Conservation (phyloP, 1,140 invertebrate species). For the Prorops nasuta region DNA sequence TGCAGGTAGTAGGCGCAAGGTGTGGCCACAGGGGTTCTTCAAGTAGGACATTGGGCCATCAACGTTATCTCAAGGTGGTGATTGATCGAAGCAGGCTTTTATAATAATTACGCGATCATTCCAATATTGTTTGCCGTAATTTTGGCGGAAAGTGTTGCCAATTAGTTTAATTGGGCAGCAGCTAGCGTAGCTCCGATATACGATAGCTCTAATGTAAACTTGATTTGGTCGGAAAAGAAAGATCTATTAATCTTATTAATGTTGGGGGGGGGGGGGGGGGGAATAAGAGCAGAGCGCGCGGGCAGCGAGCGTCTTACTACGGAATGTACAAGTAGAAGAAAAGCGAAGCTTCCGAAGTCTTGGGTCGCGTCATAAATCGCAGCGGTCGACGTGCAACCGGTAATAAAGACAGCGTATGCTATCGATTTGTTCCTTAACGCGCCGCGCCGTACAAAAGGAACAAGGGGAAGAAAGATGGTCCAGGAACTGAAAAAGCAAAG, state of each 20-base stretch:
- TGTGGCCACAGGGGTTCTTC: constrained; percentile 22
- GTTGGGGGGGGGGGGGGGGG: too few relatives aligned
- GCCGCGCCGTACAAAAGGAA: neutral
- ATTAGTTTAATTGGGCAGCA: too few relatives aligned
- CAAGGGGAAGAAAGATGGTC: neutral
- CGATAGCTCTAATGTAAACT: too few relatives aligned
- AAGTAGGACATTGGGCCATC: constrained; percentile 23
- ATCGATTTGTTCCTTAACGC: constrained; percentile 28
- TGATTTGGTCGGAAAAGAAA: too few relatives aligned
- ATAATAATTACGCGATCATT: constrained; percentile 49
- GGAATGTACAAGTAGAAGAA: constrained; percentile 8
- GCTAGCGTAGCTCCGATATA: too few relatives aligned
- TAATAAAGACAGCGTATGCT: constrained; percentile 27
- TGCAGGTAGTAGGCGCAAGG: constrained; percentile 5
- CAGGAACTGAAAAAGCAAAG: neutral
- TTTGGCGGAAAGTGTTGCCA: too few relatives aligned
- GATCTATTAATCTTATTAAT: too few relatives aligned
- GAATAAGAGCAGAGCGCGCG: too few relatives aligned
- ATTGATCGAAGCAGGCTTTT: constrained; percentile 49
- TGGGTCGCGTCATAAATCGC: constrained; percentile 23
- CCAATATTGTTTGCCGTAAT: constrained; percentile 36
- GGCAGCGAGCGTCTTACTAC: too few relatives aligned
- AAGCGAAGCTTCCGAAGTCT: constrained; percentile 8
- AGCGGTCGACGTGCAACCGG: constrained; percentile 7
- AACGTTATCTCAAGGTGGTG: constrained; percentile 30